Base-by-base conservation (phyloP, 2,113 vertebrate species). In the Butastur rufipennis region DNA sequence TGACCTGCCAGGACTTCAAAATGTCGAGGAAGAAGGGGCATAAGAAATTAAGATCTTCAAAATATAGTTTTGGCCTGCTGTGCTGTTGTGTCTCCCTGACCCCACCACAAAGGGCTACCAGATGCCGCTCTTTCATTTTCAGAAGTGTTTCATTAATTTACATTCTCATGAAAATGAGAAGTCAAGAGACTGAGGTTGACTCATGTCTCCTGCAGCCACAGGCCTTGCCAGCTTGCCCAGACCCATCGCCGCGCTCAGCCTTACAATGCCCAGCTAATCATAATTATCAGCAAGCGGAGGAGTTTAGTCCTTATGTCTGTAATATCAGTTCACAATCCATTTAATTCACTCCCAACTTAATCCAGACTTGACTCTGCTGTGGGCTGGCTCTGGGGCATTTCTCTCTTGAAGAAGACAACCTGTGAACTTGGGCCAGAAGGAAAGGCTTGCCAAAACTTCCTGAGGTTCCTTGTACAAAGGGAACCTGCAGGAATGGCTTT, bases 51-150 rank as follows among this genome's bases (percentile, higher is more conserved):
- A 80, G 81, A 38, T 62, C 74, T 90, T 79, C 66, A 94, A 62
- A 90, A 73, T 34, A 26, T 5, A 40, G n/a, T 73, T 85, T 50
- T 80, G 81, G 73, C 96, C 90, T 65, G 81, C 81, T 95, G 92
- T 80, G 84, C 85, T 88, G 90, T 68, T 96, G 73, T 78, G 62
- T 81, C 90, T 91, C 88, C 65, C 83, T 66, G 79, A 27, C 68
- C 34, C 43, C 0, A 0, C 70, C 58, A 59, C 89, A 88, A 79
- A 96, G 90, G 81, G 52, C 85, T 88, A 25, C 81, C 90, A 95
- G 95, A 93, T 88, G 95, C 83, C 16, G 1, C 67, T 48, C 81
- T 15, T 25, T 70, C 36, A 0, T 73, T 92, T 96, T 58, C 79
- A 80, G 25, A 86, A 85, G 78, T 3, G 22, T 72, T 91, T 59